phyloP scores from a whole-genome alignment of 2,113 vertebrate genomes.

The Gambusia holbrooki region DNA sequence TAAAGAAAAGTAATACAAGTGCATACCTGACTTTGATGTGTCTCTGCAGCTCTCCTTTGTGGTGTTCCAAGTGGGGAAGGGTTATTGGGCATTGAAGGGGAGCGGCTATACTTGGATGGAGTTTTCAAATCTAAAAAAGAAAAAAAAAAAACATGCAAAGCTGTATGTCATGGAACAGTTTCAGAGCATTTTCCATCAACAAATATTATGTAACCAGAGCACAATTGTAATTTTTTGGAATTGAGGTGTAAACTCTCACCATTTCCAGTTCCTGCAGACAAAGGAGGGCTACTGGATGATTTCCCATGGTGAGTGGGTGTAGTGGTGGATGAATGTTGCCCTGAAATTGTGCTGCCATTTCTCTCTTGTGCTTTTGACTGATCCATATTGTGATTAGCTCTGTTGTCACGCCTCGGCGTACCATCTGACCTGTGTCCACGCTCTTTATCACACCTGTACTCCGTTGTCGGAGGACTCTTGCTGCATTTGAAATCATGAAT shows the following conservation, averaged over 20 bases:
- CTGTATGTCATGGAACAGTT: neutral
- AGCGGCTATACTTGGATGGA: conserved; percentile 87
- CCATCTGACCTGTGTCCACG: conserved; percentile 86
- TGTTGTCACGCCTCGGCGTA: conserved; percentile 88
- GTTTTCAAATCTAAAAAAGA: conserved; percentile 84
- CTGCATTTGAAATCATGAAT: conserved; percentile 60
- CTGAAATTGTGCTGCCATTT: conserved; percentile 84
- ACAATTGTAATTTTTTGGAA: neutral
- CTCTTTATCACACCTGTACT: conserved; percentile 68
- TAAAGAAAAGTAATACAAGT: conserved; percentile 70
- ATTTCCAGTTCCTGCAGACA: conserved; percentile 84
- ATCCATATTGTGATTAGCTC: conserved; percentile 84
- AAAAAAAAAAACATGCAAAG: neutral
- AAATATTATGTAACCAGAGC: neutral
- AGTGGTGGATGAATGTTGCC: conserved; percentile 80
- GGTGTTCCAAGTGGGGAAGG: conserved; percentile 89
- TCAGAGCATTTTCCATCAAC: neutral
- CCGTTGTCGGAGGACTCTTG: conserved; percentile 59
- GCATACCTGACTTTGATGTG: conserved; percentile 91
- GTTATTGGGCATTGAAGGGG: conserved; percentile 88
- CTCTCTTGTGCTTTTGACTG: conserved; percentile 93
- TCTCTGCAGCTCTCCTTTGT: conserved; percentile 87
- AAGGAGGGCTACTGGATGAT: conserved; percentile 89
- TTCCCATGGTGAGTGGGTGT: conserved; percentile 88
- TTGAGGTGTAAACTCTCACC: conserved; percentile 74